Base-by-base conservation (phyloP, 2,888 invertebrate species). In the Brachylomia viminalis region DNA sequence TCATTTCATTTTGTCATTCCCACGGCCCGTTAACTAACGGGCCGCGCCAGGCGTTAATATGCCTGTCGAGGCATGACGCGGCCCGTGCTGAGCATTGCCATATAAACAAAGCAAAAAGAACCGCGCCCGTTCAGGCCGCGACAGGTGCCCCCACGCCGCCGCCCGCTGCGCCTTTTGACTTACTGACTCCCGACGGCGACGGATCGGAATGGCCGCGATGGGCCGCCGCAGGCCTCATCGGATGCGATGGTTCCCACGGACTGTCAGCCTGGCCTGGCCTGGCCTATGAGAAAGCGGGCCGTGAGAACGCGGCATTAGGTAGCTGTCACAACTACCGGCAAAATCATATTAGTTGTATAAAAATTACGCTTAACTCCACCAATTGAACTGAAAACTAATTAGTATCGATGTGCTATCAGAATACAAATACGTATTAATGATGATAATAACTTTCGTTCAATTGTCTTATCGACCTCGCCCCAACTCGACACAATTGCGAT, bases 381-480 rank as follows among this genome's bases (percentile, higher is more conserved):
- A 68, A 78, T 77, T 69, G 62, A 64, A 56, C 38, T 76, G 23
- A 49, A 78, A 38, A 49, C 42, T 77, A 64, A 77, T 77, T 79
- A 45, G 27, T 56, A 49, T 27, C 27, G 20, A 56, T 7, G 69
- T 62, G 56, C 45, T 77, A 70, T 70, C 77, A 58, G 10, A 64
- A 45, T 27, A 38, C 3, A 61, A 23, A 23, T 23, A n/a, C 20
- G 17, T 68, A 38, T 38, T 38, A 62, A 78, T 42, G 30, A 42
- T 78, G 38, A 68, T 42, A 49, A 56, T 10, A 20, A 49, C 17
- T 68, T 68, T 52, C n/a, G 47, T 49, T 76, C 11, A 58, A 45
- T 66, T 49, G 13, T 56, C 52, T 30, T 7, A n/a, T 47, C 27
- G 47, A 56, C 68, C 68, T 78, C 56, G 30, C 23, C 42, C 20